These are phyloP conservation scores for Lophotriccus pileatus DNA, from an alignment of 2,797 vertebrate genomes.

Conservation along the genomic window DNA sequence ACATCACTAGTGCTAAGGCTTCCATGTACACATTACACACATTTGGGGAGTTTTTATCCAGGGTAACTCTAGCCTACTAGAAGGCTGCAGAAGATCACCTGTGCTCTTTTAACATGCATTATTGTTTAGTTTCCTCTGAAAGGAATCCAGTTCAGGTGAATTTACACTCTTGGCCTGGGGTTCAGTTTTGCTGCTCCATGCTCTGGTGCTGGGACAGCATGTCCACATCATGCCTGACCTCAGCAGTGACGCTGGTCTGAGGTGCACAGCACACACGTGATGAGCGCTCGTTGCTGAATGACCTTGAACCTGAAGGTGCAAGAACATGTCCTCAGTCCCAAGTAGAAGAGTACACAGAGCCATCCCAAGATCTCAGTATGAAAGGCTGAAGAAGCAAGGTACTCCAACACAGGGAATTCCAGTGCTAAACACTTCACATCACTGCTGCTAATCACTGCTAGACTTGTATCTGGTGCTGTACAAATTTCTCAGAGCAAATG, in stretches of 20 bases:
- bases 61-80: background rate
- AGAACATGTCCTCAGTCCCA: background rate
- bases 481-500: background rate
- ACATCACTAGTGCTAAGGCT: background rate
- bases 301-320: background rate
- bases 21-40: background rate
- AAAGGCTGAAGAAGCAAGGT: background rate
- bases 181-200: background rate
- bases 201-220: background rate
- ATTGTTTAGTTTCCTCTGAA: background rate
- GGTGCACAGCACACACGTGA: background rate
- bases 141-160: background rate
- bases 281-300: background rate
- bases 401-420: background rate
- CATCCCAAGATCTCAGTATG: background rate
- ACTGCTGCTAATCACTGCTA: background rate
- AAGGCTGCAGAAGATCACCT: background rate
- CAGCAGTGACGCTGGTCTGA: background rate
- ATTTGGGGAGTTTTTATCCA: background rate
- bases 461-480: background rate
- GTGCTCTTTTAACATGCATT: background rate
- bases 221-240: background rate
- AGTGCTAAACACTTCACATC: background rate
- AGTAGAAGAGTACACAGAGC: background rate
- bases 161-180: background rate